Conservation (phyloP, 2,888 invertebrate species). For the Folsomia manolachei region DNA sequence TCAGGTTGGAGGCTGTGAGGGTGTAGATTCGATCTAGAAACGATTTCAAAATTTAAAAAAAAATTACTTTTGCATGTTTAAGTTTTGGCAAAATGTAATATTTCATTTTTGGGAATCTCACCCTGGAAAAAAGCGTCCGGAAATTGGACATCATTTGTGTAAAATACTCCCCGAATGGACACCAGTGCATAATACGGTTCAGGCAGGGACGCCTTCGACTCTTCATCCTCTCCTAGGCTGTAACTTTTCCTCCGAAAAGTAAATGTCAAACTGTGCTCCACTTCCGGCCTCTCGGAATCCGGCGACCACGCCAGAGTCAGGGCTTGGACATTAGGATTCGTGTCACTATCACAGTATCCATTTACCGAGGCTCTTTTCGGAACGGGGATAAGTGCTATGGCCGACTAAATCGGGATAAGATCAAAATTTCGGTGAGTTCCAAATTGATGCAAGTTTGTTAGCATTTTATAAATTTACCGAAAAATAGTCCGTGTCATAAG, state of each 20-base stretch:
- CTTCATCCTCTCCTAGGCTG: neutral
- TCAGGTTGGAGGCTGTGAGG: conserved; percentile 2
- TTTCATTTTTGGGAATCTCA: no score
- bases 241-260: neutral
- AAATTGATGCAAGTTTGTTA: no score
- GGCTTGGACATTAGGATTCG: neutral
- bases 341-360: neutral
- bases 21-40: neutral
- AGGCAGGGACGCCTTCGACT: neutral
- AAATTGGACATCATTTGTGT: neutral
- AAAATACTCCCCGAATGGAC: neutral
- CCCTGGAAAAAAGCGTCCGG: neutral
- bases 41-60: no score
- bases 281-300: neutral
- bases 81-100: no score
- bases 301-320: conserved; percentile 2
- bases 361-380: neutral
- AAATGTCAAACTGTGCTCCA: conserved; percentile 4
- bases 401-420: neutral
- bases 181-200: neutral
- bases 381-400: neutral
- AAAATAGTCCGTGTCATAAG: neutral
- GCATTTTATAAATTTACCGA: conserved; percentile 2
- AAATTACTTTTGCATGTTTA: no score
- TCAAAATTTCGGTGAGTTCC: neutral